Conservation (phyloP, 2,113 vertebrate species). For the Nothoprocta pentlandii region DNA sequence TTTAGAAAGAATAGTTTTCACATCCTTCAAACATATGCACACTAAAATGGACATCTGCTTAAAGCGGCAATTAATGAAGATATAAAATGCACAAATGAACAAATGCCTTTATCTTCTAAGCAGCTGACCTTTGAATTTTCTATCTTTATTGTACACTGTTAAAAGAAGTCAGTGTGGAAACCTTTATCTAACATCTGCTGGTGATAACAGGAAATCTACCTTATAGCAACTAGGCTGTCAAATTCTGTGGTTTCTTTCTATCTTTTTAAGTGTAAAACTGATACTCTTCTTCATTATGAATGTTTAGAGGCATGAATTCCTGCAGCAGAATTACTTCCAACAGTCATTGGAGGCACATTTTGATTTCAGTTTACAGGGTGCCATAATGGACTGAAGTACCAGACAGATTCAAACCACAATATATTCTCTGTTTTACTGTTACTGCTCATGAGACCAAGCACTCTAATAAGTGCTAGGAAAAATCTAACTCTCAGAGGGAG, state of each 20-base stretch:
- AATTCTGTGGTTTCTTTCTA: background rate
- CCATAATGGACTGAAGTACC: background rate
- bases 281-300: background rate
- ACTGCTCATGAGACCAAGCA: background rate
- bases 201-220: background rate
- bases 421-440: background rate
- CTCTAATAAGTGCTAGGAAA: background rate
- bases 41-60: background rate
- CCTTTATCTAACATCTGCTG: background rate
- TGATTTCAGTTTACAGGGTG: background rate
- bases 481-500: background rate
- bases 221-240: background rate
- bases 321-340: background rate
- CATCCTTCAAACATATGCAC: background rate
- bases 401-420: background rate
- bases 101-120: background rate
- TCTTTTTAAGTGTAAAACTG: background rate
- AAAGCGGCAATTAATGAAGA: background rate
- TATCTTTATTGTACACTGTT: background rate
- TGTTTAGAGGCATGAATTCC: background rate
- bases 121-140: background rate
- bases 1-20: background rate
- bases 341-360: background rate
- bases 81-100: background rate
- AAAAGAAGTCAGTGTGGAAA: background rate